Base-by-base conservation (phyloP, 2,888 invertebrate genomes). In the Leptinotarsa haldemani region DNA sequence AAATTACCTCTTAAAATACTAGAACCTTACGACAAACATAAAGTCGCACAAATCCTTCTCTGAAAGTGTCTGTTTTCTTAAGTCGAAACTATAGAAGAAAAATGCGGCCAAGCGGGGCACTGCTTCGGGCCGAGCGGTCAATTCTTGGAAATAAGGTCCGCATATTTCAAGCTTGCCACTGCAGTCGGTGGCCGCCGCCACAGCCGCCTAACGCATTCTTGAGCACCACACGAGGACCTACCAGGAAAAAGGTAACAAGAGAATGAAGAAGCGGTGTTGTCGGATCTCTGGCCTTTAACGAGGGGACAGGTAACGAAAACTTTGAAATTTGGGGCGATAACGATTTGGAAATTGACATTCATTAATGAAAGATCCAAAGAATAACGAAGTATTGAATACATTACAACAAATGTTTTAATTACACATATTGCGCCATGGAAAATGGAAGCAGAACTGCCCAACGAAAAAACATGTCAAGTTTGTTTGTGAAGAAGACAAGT, bases 81-180 rank as follows among this genome's bases (percentile, higher is more conserved):
- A 30, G 30, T 40, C 40, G 40, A 61, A 61, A 61, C 61, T n/a
- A 61, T 18, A 69, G 48, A 52, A 73, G 65, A 66, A 73, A 73
- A 73, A 73, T 73, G 73, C 69, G 69, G 73, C 69, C 73, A 61
- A 40, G 40, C 16, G 30, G 61, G 61, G 61, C 61, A 61, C 30
- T 7, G 65, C 69, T 65, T 71, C 69, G 65, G 73, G 64, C 68
- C 53, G 16, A 70, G 66, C 71, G 75, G 74, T 76, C 79, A 76
- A 75, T 82, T 82, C 81, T 78, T 69, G 78, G 81, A 82, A 81
- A 78, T 77, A 75, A 79, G 80, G 80, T 79, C 78, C 76, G 71
- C 75, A 74, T 77, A 70, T 63, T 73, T 71, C 70, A 72, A 69
- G 71, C 69, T 61, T 40, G 40, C 30, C 61, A 40, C 61, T 61